A percentile compares a stretch with the other conserved stretches of the same genome.
These are phyloP conservation scores for Mareca strepera DNA, from an alignment of 2,797 vertebrate genomes.

Conservation along the genomic window DNA sequence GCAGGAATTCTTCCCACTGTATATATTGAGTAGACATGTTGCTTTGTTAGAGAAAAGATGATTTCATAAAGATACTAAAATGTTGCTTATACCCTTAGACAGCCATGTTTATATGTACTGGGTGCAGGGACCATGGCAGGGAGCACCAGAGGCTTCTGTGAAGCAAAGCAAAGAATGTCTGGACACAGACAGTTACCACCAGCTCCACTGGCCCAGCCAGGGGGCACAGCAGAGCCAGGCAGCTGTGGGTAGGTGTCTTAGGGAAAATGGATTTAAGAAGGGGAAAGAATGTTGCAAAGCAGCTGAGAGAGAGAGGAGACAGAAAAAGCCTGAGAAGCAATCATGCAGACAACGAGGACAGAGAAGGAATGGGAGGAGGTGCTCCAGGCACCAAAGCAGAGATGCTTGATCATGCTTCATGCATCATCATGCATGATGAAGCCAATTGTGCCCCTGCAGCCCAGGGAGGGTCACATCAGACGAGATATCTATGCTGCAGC, in stretches of 20 bases:
- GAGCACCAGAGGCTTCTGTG: not conserved
- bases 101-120: not conserved
- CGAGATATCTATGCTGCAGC: not conserved
- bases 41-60: not conserved
- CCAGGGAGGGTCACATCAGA: rapidly evolving
- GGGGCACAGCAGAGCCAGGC: not conserved
- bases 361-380: not conserved
- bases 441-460: not conserved
- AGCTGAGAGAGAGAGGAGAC: not conserved
- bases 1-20: not conserved
- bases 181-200: too few species aligned
- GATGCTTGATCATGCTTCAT: not conserved
- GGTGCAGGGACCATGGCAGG: too few species aligned
- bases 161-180: too few species aligned
- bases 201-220: not conserved
- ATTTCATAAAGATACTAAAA: not conserved
- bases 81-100: not conserved
- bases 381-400: not conserved
- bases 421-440: not conserved
- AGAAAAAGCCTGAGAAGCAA: not conserved
- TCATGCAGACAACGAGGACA: not conserved
- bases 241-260: not conserved
- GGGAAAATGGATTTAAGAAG: not conserved
- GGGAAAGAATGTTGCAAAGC: not conserved
- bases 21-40: not conserved